These are phyloP conservation scores for Tokudaia tokunoshimensis DNA, from an alignment of 2,797 vertebrate species.

Conservation along the genomic window DNA sequence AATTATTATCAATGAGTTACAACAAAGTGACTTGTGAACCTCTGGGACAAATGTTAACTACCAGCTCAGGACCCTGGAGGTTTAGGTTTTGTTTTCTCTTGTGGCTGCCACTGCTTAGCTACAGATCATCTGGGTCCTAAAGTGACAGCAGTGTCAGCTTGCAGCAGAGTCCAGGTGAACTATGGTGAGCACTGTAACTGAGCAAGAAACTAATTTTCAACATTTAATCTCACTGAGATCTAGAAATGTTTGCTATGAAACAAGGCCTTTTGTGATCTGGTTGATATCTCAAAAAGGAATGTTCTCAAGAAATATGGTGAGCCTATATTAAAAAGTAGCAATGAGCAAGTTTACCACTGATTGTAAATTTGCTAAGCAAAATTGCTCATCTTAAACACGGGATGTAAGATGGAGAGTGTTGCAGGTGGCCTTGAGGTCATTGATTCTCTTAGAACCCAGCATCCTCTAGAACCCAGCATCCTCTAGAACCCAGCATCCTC, in stretches of 20 bases:
- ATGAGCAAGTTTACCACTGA: neutral
- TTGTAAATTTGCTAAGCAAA: constrained; percentile 9
- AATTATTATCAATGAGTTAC: neutral
- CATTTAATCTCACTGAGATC: neutral
- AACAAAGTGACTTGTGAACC: neutral
- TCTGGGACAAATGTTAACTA: neutral
- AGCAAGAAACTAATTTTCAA: neutral
- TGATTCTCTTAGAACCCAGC: neutral
- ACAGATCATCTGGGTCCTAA: neutral
- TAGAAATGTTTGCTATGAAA: neutral
- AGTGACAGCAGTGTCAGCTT: neutral
- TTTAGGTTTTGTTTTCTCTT: constrained; percentile 49
- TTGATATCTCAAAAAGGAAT: neutral
- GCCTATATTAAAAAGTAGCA: neutral
- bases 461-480: neutral
- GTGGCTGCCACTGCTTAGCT: neutral
- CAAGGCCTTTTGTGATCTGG: neutral
- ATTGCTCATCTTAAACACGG: neutral
- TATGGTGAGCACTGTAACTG: neutral
- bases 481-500: neutral
- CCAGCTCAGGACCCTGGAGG: neutral
- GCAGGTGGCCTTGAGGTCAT: neutral
- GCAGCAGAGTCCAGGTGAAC: neutral
- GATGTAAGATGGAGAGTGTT: neutral
- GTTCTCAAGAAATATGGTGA: neutral